Base-by-base conservation (phyloP, 2,888 invertebrate species). In the Epinotia brunnichana region DNA sequence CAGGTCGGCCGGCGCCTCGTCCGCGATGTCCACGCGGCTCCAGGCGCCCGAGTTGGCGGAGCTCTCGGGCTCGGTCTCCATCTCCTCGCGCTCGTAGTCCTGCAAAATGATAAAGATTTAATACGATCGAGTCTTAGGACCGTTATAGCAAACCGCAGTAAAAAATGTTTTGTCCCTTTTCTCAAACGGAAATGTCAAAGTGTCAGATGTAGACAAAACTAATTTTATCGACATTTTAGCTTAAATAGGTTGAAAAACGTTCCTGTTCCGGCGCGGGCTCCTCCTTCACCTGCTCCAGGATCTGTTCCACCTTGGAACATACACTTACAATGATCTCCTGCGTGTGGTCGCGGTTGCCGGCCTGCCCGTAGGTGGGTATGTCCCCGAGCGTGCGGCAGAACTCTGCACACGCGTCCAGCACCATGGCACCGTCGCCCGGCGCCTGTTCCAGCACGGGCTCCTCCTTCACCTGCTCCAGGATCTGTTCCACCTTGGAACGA, bases 341-440 rank as follows among this genome's bases (percentile, higher is more conserved):
- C 69, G 95, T 95, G 78, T 96, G 96, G 83, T 98, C 97, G 44
- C 98, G 94, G 91, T 98, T 98, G 44, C 98, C 98, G 21, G 98
- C 96, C 87, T 96, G 96, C 17, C 98, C 98, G 86, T 98, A 98
- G 0, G 98, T 98, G 71, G 99, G 98, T 82, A 98, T 98, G 86
- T 99, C 98, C 0, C 99, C 98, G 9, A 99, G 94, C 60, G 98
- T 98, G 81, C 99, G 95, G 85, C 99, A 99, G 93, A 99, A 99
- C 94, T 99, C 99, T 0, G 99, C 98, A 0, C 98, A 99, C 0
- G 98, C 96, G 93, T 99, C 98, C 70, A 99, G 91, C 72, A 96
- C 95, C 82, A 99, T 98, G 78, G 95, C 94, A 3, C 92, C 92
- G 66, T 94, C 88, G 39, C 77, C 74, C 51, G 90, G 94, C 67